These are phyloP conservation scores for Papilio glaucus DNA, from an alignment of 1,140 invertebrate species.

Conservation along the genomic window DNA sequence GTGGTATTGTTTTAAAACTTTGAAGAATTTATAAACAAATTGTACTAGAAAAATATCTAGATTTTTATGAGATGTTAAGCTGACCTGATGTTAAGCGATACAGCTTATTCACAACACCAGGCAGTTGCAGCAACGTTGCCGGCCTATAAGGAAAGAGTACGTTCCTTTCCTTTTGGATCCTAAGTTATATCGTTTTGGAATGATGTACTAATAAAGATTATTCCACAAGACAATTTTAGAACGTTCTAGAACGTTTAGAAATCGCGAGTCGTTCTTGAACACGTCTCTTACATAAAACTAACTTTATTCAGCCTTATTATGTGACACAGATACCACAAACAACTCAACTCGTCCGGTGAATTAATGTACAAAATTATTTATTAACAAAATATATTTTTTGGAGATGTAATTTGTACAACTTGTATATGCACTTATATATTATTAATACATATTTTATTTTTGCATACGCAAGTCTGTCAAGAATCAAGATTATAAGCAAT, in stretches of 20 bases:
- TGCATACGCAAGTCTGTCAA: not conserved
- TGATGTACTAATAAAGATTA: not conserved
- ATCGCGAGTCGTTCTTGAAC: not conserved
- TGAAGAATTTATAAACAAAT: not conserved
- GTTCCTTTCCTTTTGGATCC: not conserved
- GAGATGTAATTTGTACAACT: not conserved
- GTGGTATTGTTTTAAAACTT: not conserved
- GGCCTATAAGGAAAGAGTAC: not conserved
- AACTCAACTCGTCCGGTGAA: not conserved
- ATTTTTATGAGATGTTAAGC: too few relatives aligned
- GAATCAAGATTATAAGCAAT: not conserved
- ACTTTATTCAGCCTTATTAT: slow-evolving; percentile 10
- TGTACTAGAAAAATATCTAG: too few relatives aligned
- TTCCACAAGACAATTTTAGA: not conserved
- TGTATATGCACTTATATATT: not conserved
- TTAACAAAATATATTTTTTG: not conserved
- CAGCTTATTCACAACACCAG: too few relatives aligned
- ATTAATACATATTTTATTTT: not conserved
- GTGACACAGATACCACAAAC: slow-evolving; percentile 5
- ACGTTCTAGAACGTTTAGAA: not conserved
- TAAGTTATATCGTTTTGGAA: not conserved
- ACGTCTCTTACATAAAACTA: slow-evolving; percentile 12
- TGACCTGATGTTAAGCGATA: too few relatives aligned
- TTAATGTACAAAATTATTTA: not conserved
- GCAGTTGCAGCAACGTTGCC: too few relatives aligned